A percentile compares a stretch with the other conserved stretches of the same genome.
Conservation (phyloP, 2,113 vertebrate species). For the Crotalus viridis region DNA sequence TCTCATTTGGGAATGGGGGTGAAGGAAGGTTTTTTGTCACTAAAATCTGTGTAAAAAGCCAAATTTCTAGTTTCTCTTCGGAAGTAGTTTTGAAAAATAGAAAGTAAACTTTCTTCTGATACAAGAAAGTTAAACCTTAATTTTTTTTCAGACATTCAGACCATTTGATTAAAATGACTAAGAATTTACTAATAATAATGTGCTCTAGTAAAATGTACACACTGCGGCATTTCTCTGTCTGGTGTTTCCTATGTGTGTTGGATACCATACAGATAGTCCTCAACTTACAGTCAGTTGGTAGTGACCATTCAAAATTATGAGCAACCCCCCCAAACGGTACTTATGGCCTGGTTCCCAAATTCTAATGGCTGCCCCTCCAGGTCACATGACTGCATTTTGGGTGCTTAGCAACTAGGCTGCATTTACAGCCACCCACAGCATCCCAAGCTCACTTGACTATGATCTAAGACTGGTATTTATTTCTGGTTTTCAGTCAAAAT, state of each 20-base stretch:
- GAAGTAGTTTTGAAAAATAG: slow-evolving; percentile 22
- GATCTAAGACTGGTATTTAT: not conserved
- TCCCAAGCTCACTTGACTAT: not conserved
- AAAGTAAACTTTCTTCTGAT: slow-evolving; percentile 24
- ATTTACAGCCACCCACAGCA: not conserved
- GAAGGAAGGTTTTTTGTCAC: slow-evolving; percentile 57
- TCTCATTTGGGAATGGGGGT: slow-evolving; percentile 61
- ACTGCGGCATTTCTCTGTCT: not conserved
- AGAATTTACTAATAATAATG: not conserved
- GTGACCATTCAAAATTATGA: not conserved
- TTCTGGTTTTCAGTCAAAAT: not conserved
- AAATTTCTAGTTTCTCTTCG: fast-evolving
- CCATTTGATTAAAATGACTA: not conserved
- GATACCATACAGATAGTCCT: not conserved
- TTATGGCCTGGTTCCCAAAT: not conserved
- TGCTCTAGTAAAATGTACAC: not conserved
- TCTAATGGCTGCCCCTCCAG: not conserved
- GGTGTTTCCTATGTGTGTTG: not conserved
- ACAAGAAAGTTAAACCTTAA: slow-evolving; percentile 12
- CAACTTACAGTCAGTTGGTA: not conserved
- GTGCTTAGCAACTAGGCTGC: not conserved
- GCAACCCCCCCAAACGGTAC: not conserved
- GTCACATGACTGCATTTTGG: not conserved
- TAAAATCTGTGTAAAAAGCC: slow-evolving; percentile 32
- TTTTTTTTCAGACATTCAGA: slow-evolving; percentile 41